Evolutionary conservation across 2,113 vertebrate species (phyloP), one percentile per base, ranked within the genome.

Genomic region (Orientallactaga bullata): DNA sequence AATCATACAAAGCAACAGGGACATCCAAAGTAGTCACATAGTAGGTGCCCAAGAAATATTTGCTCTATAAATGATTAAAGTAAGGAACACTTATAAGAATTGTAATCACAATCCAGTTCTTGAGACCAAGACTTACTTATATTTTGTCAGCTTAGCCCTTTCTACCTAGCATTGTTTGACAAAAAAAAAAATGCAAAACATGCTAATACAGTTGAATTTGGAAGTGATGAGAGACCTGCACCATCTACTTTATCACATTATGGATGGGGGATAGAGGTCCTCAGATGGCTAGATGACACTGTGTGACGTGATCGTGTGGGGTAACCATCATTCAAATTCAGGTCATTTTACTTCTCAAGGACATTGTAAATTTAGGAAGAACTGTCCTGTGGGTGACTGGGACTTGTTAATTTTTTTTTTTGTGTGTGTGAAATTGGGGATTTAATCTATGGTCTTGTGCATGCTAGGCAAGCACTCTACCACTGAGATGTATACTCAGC

Each of bases 21-120:
- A 71, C n/a, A 55, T 11, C 37, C 16, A 58, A 37, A 72, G 3
- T 74, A 80, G 71, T 17, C 0, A 28, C 23, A 42, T 55, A 90
- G 42, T n/a, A 88, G 89, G 32, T 24, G 85, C 24, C 77, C 58
- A 76, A 80, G 60, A 78, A 86, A 80, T 74, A 76, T 74, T 92
- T 89, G 60, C 42, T 76, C 7, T 42, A 21, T 42, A 55, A 78
- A 60, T 69, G 26, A 84, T 78, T 78, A 68, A 63, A 65, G 51
- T 74, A 88, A 91, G 32, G 12, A 85, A 90, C 42, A 8, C 10
- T 12, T 68, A 85, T 74, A 39, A 32, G 42, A 94, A 88, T 61
- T 42, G 11, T 85, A 78, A 90, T 77, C 68, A 39, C 76, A 71
- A 81, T 39, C 17, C 30, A 90, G 20, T 73, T 86, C 61, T 83